Percentiles rank a stretch among this genome's conserved stretches.
Conservation (phyloP, 1,140 invertebrate species). For the Myzus persicae region DNA sequence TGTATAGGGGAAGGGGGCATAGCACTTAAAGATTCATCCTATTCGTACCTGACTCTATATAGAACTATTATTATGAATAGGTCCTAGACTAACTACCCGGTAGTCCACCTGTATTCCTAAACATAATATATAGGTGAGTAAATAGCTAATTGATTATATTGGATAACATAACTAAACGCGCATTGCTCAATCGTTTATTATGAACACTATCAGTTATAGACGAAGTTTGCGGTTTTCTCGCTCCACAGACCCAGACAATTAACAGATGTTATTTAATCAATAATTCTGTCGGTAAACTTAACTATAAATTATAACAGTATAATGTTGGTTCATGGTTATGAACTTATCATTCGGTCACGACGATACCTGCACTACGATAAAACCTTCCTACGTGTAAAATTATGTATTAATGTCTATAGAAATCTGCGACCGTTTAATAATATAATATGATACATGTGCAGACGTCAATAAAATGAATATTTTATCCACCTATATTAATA, state of each 20-base stretch:
- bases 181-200: background rate
- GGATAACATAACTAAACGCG: background rate
- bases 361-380: background rate
- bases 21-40: background rate
- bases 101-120: background rate
- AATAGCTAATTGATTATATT: background rate
- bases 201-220: background rate
- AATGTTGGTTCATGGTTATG: slow-evolving; percentile 1
- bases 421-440: background rate
- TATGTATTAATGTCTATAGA: background rate
- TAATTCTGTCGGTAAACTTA: background rate
- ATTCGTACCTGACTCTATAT: background rate
- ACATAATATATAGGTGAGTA: background rate
- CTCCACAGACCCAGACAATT: background rate
- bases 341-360: background rate
- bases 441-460: background rate
- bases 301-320: background rate
- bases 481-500: background rate
- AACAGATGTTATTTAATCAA: slow-evolving; percentile 18
- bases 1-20: background rate
- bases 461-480: background rate
- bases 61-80: background rate
- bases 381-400: background rate
- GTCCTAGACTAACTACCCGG: background rate
- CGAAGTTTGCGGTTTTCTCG: background rate